Evolutionary conservation across 2,113 vertebrate species (phyloP).

Genomic region (Dicentrarchus labrax): DNA sequence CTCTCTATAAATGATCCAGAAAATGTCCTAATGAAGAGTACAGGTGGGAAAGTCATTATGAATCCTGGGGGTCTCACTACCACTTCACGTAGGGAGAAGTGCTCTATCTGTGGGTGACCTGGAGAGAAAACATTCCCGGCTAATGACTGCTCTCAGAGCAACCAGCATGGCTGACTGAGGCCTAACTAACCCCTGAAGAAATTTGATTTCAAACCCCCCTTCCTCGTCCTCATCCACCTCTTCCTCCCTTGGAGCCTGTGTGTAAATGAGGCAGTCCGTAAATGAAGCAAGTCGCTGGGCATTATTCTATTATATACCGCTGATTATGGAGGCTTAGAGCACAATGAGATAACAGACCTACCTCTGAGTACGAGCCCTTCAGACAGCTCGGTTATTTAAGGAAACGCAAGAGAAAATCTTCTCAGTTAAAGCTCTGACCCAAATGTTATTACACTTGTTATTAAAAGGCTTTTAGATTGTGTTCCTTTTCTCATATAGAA

Average conservation of each 20-base stretch:
- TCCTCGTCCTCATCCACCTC: neutral
- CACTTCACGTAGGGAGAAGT: slow-evolving; percentile 46
- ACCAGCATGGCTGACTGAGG: slow-evolving; percentile 63
- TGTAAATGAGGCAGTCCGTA: slow-evolving; percentile 46
- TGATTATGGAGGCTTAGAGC: neutral
- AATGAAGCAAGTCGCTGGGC: slow-evolving; percentile 54
- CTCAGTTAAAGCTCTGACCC: neutral
- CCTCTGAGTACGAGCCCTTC: neutral
- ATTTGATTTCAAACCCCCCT: slow-evolving; percentile 21
- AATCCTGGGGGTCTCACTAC: slow-evolving; percentile 48
- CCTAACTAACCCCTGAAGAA: slow-evolving; percentile 58
- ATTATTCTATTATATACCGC: slow-evolving; percentile 53
- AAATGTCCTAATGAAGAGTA: slow-evolving; percentile 67
- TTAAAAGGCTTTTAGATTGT: neutral
- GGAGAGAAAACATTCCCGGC: slow-evolving; percentile 69
- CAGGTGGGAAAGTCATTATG: slow-evolving; percentile 72
- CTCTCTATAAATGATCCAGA: slow-evolving; percentile 75
- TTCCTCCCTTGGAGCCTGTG: slow-evolving; percentile 6
- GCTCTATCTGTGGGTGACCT: slow-evolving; percentile 58
- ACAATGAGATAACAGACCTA: slow-evolving; percentile 3
- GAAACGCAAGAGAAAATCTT: neutral
- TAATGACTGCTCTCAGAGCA: slow-evolving; percentile 63
- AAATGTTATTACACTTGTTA: neutral
- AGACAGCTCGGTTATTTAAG: too few species aligned
- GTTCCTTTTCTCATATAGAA: neutral